Evolutionary conservation across 2,888 invertebrate genomes (phyloP).

Genomic region (Stratiomys singularior): DNA sequence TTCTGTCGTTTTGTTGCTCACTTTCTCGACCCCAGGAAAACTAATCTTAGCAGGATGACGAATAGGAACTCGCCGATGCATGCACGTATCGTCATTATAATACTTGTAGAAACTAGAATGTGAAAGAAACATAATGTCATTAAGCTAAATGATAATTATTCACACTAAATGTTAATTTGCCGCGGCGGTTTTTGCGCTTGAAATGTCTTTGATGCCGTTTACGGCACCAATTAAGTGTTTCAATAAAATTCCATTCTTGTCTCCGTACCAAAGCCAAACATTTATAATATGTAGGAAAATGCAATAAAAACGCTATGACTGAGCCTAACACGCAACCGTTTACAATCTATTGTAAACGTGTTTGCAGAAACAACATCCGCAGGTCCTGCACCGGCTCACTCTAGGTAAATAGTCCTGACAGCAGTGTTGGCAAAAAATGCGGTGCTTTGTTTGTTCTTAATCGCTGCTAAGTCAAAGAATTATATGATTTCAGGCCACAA

Average conservation of each 20-base stretch:
- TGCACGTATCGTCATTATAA: no score
- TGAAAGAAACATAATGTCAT: no score
- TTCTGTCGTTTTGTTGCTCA: no score
- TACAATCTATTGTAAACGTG: constrained; percentile 15
- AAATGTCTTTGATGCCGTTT: neutral
- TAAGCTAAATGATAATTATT: no score
- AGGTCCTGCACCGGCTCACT: neutral
- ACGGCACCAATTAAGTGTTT: constrained; percentile 31
- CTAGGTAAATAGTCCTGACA: neutral
- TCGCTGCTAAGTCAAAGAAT: constrained; percentile 1
- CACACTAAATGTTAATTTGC: no score
- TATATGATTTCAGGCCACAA: constrained; percentile 11
- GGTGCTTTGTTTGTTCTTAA: constrained; percentile 18
- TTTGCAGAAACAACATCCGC: neutral
- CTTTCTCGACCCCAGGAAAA: no score
- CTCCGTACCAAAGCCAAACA: no score
- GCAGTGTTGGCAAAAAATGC: neutral
- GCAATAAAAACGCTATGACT: neutral
- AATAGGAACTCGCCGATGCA: no score
- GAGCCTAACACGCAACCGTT: constrained; percentile 22
- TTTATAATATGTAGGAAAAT: neutral
- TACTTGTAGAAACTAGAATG: no score
- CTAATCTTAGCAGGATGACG: no score
- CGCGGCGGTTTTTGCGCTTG: neutral
- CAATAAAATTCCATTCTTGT: constrained; percentile 19